phyloP scores from a whole-genome alignment of 2,113 vertebrate species.

The Prionailurus bengalensis region DNA sequence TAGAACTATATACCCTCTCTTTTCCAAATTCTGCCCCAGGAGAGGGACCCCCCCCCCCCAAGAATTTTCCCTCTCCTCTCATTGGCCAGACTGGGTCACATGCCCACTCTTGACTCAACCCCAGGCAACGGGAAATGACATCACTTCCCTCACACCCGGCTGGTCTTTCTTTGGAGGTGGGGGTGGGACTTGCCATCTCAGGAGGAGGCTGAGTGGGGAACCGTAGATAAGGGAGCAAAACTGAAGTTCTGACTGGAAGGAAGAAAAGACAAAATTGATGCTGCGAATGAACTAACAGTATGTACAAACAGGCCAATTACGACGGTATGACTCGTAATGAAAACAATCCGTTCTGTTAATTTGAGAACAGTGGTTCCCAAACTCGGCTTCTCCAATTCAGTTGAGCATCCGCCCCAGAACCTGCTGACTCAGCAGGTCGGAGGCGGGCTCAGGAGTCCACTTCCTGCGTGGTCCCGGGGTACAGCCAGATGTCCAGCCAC shows the following conservation, averaged over 20 bases:
- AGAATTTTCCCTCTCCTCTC: neutral
- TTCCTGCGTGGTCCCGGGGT: neutral
- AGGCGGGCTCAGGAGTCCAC: neutral
- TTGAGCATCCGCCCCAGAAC: neutral
- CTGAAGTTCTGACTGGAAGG: neutral
- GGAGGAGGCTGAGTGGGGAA: neutral
- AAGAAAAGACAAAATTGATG: neutral
- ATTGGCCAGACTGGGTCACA: neutral
- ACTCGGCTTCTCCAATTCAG: neutral
- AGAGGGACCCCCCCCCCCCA: neutral
- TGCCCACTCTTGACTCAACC: neutral
- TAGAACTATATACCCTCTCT: neutral
- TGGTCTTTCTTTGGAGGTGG: neutral
- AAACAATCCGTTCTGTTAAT: slow-evolving; percentile 64
- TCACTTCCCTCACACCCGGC: neutral
- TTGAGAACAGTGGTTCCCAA: neutral
- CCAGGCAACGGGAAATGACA: neutral
- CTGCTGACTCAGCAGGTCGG: neutral
- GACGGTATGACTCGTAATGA: slow-evolving; percentile 65
- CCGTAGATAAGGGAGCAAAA: neutral
- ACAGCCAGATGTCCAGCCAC: neutral
- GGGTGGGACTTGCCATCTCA: neutral
- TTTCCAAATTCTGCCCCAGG: neutral
- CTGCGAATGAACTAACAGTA: neutral
- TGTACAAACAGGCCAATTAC: neutral